phyloP scores from a whole-genome alignment of 2,113 vertebrate genomes.

The Bos taurus region ARS-UCD2.0 NC_037337.1:72020501-72021000 shows the following conservation, averaged over 20 bases:
- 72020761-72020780: not conserved
- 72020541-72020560: not conserved
- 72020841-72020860: not conserved
- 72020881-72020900: not conserved
- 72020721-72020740: not conserved
- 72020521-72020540: not conserved
- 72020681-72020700: not conserved
- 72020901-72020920: not conserved
- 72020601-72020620: not conserved
- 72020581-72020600: not conserved
- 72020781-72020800: not conserved
- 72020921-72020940: not conserved
- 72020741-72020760: not conserved
- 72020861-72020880: not conserved
- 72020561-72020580: not conserved
- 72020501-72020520: not conserved
- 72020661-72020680: not conserved
- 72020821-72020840: not conserved
- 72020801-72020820: not conserved
- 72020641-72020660: not conserved
- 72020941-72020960: not conserved
- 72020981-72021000: not conserved
- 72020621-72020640: not conserved
- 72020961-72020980: not conserved
- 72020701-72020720: conserved; percentile 6